phyloP scores from a whole-genome alignment of 2,113 vertebrate genomes.

The Elephantulus edwardii region DNA sequence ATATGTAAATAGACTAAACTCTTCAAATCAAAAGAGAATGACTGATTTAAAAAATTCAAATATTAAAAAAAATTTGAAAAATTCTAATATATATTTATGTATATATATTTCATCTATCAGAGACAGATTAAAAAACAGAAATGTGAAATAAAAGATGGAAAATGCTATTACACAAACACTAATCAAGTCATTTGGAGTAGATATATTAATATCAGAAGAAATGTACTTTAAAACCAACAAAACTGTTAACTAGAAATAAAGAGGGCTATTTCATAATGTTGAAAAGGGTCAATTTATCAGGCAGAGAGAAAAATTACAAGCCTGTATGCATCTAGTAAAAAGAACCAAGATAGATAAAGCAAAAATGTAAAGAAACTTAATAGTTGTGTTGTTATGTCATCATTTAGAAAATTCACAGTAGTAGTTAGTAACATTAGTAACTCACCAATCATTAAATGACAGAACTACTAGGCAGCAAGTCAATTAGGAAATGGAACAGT shows the following conservation, averaged over 20 bases:
- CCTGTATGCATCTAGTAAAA: background rate
- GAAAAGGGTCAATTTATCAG: background rate
- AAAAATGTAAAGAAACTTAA: background rate
- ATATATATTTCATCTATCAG: background rate
- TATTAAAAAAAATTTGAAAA: no score
- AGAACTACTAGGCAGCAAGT: background rate
- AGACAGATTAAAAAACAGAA: slow-evolving; percentile 35
- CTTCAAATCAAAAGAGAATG: no score
- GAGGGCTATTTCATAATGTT: background rate
- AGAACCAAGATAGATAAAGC: background rate
- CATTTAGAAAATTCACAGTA: background rate
- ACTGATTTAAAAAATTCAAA: background rate
- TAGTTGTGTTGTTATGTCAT: background rate
- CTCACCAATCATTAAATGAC: background rate
- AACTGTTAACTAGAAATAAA: background rate
- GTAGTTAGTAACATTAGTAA: background rate
- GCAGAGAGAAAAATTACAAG: background rate
- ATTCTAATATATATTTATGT: no score
- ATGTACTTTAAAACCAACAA: background rate
- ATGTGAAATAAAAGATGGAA: slow-evolving; percentile 17
- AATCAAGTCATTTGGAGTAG: background rate
- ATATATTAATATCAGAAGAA: background rate
- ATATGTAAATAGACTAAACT: no score
- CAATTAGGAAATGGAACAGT: background rate
- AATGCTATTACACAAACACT: background rate